Evolutionary conservation across 2,797 vertebrate genomes (phyloP).

Genomic region (Xerus rutilus): DNA sequence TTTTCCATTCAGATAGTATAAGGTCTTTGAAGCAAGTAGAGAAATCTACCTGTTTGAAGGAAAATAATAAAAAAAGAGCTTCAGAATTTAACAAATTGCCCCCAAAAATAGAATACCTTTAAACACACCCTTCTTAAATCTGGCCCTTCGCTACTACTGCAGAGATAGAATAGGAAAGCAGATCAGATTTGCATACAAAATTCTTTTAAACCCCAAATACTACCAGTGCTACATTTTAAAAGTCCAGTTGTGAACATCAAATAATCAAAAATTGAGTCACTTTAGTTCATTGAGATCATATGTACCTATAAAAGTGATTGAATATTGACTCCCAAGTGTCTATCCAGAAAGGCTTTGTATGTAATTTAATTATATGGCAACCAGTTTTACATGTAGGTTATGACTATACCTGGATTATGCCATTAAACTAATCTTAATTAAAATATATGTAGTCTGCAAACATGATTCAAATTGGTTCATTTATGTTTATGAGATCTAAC

Average conservation of each 20-base stretch:
- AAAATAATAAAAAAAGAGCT: slow-evolving; percentile 14
- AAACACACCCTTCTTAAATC: slow-evolving; percentile 7
- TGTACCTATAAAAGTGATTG: slow-evolving; percentile 83
- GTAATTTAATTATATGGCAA: slow-evolving; percentile 83
- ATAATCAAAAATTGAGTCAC: slow-evolving; percentile 80
- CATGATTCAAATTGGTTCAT: slow-evolving; percentile 88
- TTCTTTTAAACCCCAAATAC: slow-evolving; percentile 70
- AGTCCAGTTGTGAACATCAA: slow-evolving; percentile 74
- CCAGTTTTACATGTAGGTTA: slow-evolving; percentile 85
- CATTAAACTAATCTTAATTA: slow-evolving; percentile 89
- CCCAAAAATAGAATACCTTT: slow-evolving; percentile 53
- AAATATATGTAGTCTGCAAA: slow-evolving; percentile 87
- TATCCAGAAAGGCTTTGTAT: slow-evolving; percentile 86
- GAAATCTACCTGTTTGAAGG: slow-evolving; percentile 56
- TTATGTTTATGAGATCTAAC: slow-evolving; percentile 81
- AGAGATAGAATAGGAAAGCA: slow-evolving; percentile 20
- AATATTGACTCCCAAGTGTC: slow-evolving; percentile 83
- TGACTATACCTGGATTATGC: slow-evolving; percentile 86
- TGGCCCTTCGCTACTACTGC: slow-evolving; percentile 13
- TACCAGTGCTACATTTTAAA: slow-evolving; percentile 71
- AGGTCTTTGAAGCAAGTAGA: slow-evolving; percentile 75
- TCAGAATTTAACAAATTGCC: slow-evolving; percentile 65
- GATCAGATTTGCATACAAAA: slow-evolving; percentile 57
- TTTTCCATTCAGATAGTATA: slow-evolving; percentile 77
- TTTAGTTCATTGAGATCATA: slow-evolving; percentile 81